Evolutionary conservation across 2,888 invertebrate genomes (phyloP).

Genomic region (Rhimphoctona megacephalus): DNA sequence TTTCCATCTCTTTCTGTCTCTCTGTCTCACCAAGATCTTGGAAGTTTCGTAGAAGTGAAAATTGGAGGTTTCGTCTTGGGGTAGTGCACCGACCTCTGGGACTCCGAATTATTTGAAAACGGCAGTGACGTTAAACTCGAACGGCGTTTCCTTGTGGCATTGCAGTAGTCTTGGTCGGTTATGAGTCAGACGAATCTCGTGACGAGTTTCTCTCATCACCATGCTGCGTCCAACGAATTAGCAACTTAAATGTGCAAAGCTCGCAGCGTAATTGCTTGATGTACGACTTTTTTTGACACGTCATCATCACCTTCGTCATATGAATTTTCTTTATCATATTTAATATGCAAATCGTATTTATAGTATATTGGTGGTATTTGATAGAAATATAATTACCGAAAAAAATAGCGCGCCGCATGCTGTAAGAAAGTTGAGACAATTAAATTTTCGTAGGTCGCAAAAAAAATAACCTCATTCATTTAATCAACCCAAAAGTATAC

Average conservation of each 20-base stretch:
- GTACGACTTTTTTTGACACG: neutral
- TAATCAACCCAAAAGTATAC: no score
- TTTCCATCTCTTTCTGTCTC: slow-evolving; percentile 4
- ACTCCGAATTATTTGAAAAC: slow-evolving; percentile 76
- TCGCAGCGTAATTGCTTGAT: neutral
- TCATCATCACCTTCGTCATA: neutral
- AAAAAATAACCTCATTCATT: no score
- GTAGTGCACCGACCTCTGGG: slow-evolving; percentile 55
- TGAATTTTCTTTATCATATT: neutral
- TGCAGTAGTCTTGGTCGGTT: slow-evolving; percentile 54
- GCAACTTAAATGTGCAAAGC: slow-evolving; percentile 29
- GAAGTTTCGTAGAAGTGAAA: slow-evolving; percentile 68
- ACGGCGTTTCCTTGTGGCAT: slow-evolving; percentile 45
- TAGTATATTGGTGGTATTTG: neutral
- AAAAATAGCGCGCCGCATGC: no score
- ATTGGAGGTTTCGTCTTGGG: slow-evolving; percentile 43
- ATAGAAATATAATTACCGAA: neutral
- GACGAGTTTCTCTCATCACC: slow-evolving; percentile 26
- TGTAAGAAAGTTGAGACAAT: no score
- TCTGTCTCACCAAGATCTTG: slow-evolving; percentile 70
- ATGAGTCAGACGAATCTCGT: slow-evolving; percentile 45
- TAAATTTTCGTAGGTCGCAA: no score
- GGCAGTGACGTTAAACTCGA: slow-evolving; percentile 38
- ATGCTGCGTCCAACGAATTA: slow-evolving; percentile 38
- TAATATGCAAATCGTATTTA: neutral